Evolutionary conservation across 1,140 invertebrate genomes (phyloP).

Genomic region (Paraescarpia echinospica): DNA sequence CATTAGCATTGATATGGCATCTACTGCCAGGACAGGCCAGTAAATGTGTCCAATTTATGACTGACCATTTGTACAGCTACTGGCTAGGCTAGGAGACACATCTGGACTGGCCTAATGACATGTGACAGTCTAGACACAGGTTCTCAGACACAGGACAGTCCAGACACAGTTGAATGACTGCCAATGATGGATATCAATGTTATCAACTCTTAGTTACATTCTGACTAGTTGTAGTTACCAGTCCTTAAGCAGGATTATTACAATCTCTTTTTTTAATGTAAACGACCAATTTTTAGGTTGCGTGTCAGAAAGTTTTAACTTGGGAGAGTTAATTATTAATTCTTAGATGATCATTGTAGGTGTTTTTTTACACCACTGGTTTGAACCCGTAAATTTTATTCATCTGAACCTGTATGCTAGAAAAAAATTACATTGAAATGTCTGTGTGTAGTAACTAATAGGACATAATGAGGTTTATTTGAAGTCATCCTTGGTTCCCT

Average conservation of each 20-base stretch:
- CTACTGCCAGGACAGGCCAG: background rate
- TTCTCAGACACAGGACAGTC: too few relatives aligned
- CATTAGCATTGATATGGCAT: background rate
- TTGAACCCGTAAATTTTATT: too few relatives aligned
- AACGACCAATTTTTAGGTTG: too few relatives aligned
- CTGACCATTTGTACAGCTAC: background rate
- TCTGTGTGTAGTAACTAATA: background rate
- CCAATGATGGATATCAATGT: background rate
- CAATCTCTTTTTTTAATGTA: too few relatives aligned
- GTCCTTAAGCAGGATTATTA: background rate
- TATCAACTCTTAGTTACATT: too few relatives aligned
- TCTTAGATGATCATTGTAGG: too few relatives aligned
- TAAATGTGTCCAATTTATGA: background rate
- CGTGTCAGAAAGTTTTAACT: too few relatives aligned
- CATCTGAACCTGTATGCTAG: background rate
- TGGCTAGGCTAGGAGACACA: background rate
- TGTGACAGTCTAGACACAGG: background rate
- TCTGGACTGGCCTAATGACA: background rate
- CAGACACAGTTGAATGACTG: background rate
- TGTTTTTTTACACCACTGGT: too few relatives aligned
- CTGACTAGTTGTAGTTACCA: background rate
- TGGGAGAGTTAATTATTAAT: too few relatives aligned
- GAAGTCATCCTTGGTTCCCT: background rate
- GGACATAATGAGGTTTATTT: background rate
- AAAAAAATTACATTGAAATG: background rate